Percentiles rank a stretch among this genome's conserved stretches.
Evolutionary conservation across 1,140 invertebrate genomes (phyloP).

Genomic region (Cotesia vestalis): DNA sequence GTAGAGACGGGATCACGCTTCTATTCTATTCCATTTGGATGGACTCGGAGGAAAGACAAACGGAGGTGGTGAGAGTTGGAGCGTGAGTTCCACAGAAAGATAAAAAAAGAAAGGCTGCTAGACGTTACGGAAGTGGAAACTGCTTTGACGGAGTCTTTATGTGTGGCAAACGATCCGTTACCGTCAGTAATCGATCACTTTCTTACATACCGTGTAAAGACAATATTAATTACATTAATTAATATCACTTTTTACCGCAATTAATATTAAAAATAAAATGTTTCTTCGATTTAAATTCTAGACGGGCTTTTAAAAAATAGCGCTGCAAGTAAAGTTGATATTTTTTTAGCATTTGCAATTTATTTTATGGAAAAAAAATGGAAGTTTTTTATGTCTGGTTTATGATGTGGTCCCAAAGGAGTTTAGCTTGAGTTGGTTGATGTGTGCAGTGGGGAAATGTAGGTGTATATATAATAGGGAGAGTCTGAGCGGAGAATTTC

Average conservation of each 20-base stretch:
- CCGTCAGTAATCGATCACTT: constrained; percentile 34
- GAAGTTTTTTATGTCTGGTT: constrained; percentile 19
- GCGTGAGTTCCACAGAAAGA: not conserved
- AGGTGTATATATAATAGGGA: constrained; percentile 16
- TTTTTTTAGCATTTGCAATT: constrained; percentile 8
- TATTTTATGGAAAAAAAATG: too few species aligned
- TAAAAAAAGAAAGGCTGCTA: not conserved
- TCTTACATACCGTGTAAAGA: constrained; percentile 30
- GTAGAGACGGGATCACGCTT: constrained; percentile 8
- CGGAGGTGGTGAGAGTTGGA: not conserved
- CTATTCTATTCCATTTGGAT: not conserved
- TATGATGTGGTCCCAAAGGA: constrained; percentile 13
- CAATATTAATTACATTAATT: constrained; percentile 30
- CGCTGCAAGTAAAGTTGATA: not conserved
- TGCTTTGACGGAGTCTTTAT: constrained; percentile 28
- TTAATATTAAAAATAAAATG: not conserved
- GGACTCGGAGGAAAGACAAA: constrained; percentile 10
- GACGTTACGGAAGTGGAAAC: constrained; percentile 34
- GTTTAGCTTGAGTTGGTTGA: constrained; percentile 9
- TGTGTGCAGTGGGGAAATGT: constrained; percentile 9
- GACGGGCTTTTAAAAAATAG: too few species aligned
- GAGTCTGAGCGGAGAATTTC: constrained; percentile 37
- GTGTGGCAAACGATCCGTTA: constrained; percentile 35
- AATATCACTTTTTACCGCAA: constrained; percentile 2
- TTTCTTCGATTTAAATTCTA: too few species aligned